Evolutionary conservation across 2,797 vertebrate species (phyloP).

Genomic region (Phrynocephalus vlangalii): DNA sequence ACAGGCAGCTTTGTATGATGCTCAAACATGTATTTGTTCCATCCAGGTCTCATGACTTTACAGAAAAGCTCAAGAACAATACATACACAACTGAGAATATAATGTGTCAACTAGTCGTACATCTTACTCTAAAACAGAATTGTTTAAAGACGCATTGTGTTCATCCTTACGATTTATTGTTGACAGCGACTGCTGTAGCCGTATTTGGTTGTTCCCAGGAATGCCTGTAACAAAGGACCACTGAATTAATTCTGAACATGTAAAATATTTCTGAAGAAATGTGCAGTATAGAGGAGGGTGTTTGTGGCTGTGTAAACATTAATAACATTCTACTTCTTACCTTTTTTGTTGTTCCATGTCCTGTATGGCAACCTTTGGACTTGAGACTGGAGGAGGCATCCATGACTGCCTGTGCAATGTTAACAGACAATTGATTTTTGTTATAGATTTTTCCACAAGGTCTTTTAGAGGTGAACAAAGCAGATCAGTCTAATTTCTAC

Average conservation of each 20-base stretch:
- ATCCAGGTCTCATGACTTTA: background rate
- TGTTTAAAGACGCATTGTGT: background rate
- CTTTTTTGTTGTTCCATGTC: slow-evolving; percentile 59
- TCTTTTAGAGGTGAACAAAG: background rate
- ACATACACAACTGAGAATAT: background rate
- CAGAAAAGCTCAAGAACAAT: background rate
- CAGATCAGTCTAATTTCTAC: background rate
- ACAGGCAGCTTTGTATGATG: too few species aligned
- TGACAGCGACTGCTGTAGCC: slow-evolving; percentile 6
- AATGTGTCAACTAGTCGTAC: background rate
- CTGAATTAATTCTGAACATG: background rate
- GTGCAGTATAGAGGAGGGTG: background rate
- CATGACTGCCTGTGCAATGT: slow-evolving; percentile 78
- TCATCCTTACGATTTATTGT: slow-evolving; percentile 45
- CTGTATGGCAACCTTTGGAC: slow-evolving; percentile 43
- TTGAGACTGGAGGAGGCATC: slow-evolving; percentile 75
- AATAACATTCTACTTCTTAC: slow-evolving; percentile 60
- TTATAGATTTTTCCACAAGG: background rate
- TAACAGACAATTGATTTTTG: slow-evolving; percentile 26
- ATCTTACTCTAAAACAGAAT: background rate
- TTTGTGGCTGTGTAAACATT: background rate
- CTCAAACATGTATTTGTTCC: background rate
- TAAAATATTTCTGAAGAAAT: background rate
- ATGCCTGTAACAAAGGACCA: slow-evolving; percentile 26
- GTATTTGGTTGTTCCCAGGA: slow-evolving; percentile 30